Evolutionary conservation across 1,140 invertebrate genomes (phyloP).

Genomic region (Drosophila obscura): DNA sequence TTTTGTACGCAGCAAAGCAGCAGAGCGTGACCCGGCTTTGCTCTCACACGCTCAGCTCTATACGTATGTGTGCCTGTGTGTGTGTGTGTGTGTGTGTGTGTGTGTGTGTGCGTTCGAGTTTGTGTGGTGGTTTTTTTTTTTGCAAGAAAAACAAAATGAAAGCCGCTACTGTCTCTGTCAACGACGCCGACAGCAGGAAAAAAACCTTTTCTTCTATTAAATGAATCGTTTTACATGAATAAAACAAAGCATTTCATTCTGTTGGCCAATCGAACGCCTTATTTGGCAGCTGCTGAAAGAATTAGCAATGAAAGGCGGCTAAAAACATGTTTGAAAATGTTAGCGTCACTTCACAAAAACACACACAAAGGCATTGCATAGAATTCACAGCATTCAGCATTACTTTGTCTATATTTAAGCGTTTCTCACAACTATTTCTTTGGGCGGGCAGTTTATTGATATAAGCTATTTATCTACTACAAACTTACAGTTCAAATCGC

Average conservation of each 20-base stretch:
- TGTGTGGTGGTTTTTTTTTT: constrained; percentile 76
- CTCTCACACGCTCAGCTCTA: constrained; percentile 44
- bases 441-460: background rate
- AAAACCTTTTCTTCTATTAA: constrained; percentile 14
- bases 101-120: constrained; percentile 29
- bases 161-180: constrained; percentile 51
- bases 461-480: background rate
- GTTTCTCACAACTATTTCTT: background rate
- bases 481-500: constrained; percentile 30
- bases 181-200: constrained; percentile 48
- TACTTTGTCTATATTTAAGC: background rate
- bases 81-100: constrained; percentile 13
- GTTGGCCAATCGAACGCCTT: background rate
- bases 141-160: constrained; percentile 81
- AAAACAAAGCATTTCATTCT: background rate
- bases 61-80: background rate
- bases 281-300: background rate
- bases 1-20: constrained; percentile 34
- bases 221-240: background rate
- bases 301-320: constrained; percentile 24
- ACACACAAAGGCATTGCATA: constrained; percentile 40
- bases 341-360: constrained; percentile 71
- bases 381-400: background rate
- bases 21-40: constrained; percentile 3
- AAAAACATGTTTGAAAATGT: constrained; percentile 48